Percentiles rank a stretch among this genome's conserved stretches.
These are phyloP conservation scores for Phenacoccus solenopsis DNA, from an alignment of 1,140 invertebrate species.

Conservation along the genomic window DNA sequence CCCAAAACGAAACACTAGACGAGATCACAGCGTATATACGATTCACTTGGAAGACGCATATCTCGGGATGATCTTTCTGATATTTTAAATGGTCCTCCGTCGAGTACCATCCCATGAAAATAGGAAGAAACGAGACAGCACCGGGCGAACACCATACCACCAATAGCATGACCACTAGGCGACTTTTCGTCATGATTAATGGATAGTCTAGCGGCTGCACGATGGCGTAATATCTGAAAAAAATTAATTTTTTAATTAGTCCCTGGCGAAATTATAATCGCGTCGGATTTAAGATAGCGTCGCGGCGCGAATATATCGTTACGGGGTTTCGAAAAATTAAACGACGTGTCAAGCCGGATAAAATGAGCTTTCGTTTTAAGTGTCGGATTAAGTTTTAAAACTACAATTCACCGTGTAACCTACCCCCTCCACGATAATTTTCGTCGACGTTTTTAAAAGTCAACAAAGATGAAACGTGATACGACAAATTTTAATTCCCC, in stretches of 20 bases:
- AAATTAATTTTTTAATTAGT: neutral
- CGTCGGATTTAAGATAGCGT: no score
- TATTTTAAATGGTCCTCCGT: slow-evolving; percentile 58
- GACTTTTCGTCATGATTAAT: slow-evolving; percentile 68
- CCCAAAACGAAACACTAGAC: slow-evolving; percentile 93
- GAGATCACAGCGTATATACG: slow-evolving; percentile 81
- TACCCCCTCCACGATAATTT: no score
- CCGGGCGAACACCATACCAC: slow-evolving; percentile 83
- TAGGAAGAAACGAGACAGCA: slow-evolving; percentile 87
- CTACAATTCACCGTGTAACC: no score
- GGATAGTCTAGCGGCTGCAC: slow-evolving; percentile 79
- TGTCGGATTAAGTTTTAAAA: no score
- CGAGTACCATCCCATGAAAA: slow-evolving; percentile 86
- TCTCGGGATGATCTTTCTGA: slow-evolving; percentile 52
- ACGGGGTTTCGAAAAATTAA: no score
- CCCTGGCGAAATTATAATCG: no score
- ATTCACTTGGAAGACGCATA: slow-evolving; percentile 79
- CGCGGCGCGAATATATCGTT: no score
- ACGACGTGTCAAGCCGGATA: no score
- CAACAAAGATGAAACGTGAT: no score
- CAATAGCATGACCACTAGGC: slow-evolving; percentile 66
- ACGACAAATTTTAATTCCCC: no score
- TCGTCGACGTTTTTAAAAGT: no score
- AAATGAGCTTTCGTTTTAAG: no score
- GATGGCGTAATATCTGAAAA: slow-evolving; percentile 70